Conservation (phyloP, 2,113 vertebrate genomes). For the Erythrolamprus reginae region DNA sequence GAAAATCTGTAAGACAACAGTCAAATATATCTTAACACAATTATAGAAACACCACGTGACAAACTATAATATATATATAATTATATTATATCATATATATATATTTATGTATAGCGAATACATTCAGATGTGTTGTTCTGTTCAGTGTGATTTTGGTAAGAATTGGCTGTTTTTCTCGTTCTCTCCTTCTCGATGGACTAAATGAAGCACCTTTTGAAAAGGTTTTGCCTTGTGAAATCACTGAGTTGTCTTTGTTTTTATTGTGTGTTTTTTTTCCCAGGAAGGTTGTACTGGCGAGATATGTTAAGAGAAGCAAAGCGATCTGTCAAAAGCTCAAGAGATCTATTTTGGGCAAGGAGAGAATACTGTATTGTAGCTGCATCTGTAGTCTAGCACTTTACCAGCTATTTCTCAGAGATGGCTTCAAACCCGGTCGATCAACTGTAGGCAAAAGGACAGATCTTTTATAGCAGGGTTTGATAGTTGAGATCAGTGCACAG, state of each 20-base stretch:
- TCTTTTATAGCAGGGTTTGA: not conserved
- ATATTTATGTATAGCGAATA: constrained; percentile 21
- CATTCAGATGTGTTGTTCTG: constrained; percentile 27
- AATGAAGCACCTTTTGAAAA: constrained; percentile 38
- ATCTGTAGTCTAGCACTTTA: not conserved
- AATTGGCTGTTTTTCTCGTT: constrained; percentile 10
- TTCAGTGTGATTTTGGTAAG: constrained; percentile 18
- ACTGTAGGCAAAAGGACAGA: accelerated
- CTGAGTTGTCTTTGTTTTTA: not conserved
- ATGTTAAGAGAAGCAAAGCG: not conserved
- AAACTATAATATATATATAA: constrained; percentile 19
- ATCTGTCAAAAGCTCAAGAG: not conserved
- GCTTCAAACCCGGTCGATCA: not conserved
- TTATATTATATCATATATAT: not conserved
- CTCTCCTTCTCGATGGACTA: constrained; percentile 21
- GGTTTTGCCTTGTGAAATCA: constrained; percentile 30
- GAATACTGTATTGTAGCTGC: not conserved
- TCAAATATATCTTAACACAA: constrained; percentile 61
- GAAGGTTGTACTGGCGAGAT: constrained; percentile 12
- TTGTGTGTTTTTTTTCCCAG: not conserved
- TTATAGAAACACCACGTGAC: constrained; percentile 58
- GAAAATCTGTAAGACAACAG: constrained; percentile 49
- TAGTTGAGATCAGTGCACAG: not conserved
- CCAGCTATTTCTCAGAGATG: constrained; percentile 13
- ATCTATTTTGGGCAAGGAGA: not conserved